Evolutionary conservation across 2,113 vertebrate genomes (phyloP).

Genomic region (Corythoichthys haematopterus): DNA sequence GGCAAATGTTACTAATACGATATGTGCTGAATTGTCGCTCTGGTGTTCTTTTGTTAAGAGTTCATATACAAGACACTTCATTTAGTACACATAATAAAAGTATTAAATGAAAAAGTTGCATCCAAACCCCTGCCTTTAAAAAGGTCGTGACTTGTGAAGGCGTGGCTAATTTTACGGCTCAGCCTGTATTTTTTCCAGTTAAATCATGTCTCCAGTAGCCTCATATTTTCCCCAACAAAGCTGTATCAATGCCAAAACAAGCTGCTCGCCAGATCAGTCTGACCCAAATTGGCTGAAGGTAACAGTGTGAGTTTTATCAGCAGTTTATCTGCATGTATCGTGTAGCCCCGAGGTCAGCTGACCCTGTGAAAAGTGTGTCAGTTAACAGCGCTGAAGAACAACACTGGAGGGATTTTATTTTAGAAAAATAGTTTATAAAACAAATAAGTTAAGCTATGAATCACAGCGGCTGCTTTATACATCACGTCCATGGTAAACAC

Average conservation of each 20-base stretch:
- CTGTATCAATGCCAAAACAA: neutral
- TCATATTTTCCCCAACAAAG: neutral
- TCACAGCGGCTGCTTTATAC: slow-evolving; percentile 51
- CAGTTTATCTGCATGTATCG: neutral
- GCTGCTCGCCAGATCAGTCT: neutral
- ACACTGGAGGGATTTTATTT: slow-evolving; percentile 11
- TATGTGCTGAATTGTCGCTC: too few relatives aligned
- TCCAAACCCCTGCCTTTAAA: too few relatives aligned
- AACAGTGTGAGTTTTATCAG: neutral
- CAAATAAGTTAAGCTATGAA: slow-evolving; percentile 63
- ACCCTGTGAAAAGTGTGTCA: slow-evolving; percentile 23
- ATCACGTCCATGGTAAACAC: neutral
- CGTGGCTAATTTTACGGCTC: neutral
- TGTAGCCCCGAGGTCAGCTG: neutral
- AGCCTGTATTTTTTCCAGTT: neutral
- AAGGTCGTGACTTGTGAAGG: neutral
- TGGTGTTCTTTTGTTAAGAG: too few relatives aligned
- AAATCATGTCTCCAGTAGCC: neutral
- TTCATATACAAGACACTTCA: too few relatives aligned
- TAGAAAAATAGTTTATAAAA: slow-evolving; percentile 71
- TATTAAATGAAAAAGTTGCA: too few relatives aligned
- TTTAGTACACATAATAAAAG: too few relatives aligned
- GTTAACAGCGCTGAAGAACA: slow-evolving; percentile 12
- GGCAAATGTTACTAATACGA: too few relatives aligned
- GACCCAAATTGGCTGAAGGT: neutral